A percentile compares a stretch with the other conserved stretches of the same genome.
Evolutionary conservation across 2,113 vertebrate species (phyloP).

Genomic region (Irena cyanogastra): DNA sequence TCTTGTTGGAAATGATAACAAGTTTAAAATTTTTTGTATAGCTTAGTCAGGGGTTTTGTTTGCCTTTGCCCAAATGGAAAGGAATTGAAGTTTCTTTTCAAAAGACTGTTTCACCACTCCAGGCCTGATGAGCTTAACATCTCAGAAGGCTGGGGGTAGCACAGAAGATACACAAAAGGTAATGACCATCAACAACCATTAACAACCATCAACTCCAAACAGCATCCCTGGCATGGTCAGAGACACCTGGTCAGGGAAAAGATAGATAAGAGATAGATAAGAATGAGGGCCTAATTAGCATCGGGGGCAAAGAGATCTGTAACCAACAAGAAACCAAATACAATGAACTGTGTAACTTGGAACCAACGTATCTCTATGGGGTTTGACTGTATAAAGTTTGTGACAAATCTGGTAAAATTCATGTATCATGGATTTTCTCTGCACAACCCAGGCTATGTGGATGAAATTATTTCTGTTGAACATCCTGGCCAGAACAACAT

Average conservation of each 20-base stretch:
- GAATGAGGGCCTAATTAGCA: background rate
- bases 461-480: background rate
- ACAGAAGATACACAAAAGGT: background rate
- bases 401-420: background rate
- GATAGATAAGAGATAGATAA: background rate
- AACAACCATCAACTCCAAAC: background rate
- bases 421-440: background rate
- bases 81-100: background rate
- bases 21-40: background rate
- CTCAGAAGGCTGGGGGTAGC: background rate
- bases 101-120: background rate
- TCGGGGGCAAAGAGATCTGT: rapidly evolving
- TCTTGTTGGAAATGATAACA: background rate
- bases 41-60: background rate
- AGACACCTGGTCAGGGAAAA: background rate
- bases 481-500: background rate
- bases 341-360: background rate
- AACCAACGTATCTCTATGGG: background rate
- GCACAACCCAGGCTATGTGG: rapidly evolving
- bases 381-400: background rate
- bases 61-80: background rate
- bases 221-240: background rate
- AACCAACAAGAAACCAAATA: background rate
- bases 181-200: background rate
- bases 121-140: background rate